phyloP scores from a whole-genome alignment of 2,797 vertebrate species.

The Gymnodraco acuticeps region DNA sequence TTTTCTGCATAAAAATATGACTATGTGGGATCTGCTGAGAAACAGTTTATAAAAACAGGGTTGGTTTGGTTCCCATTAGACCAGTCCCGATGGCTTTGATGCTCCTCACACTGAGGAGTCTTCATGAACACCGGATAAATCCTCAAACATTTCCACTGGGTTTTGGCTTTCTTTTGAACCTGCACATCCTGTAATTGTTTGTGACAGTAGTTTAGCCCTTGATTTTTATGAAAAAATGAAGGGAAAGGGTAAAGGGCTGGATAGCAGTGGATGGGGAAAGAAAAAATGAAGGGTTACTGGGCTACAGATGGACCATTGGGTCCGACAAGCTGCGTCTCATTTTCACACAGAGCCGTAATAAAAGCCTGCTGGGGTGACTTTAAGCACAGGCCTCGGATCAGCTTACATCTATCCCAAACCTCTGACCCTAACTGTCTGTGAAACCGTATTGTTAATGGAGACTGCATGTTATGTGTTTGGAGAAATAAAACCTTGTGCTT shows the following conservation, averaged over 20 bases:
- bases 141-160: slow-evolving; percentile 57
- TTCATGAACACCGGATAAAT: slow-evolving; percentile 61
- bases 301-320: slow-evolving; percentile 63
- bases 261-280: neutral
- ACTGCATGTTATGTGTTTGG: slow-evolving; percentile 22
- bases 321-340: slow-evolving; percentile 82
- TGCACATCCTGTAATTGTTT: slow-evolving; percentile 67
- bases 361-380: slow-evolving; percentile 81
- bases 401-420: slow-evolving; percentile 58
- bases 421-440: slow-evolving; percentile 60
- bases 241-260: slow-evolving; percentile 36
- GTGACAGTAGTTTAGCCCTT: slow-evolving; percentile 61
- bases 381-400: slow-evolving; percentile 66
- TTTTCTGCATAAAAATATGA: slow-evolving; percentile 8
- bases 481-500: slow-evolving; percentile 17
- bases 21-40: slow-evolving; percentile 4
- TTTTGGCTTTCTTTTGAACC: slow-evolving; percentile 46
- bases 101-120: slow-evolving; percentile 38
- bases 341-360: slow-evolving; percentile 84
- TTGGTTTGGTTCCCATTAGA: slow-evolving; percentile 31
- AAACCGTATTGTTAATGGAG: slow-evolving; percentile 44
- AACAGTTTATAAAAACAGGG: slow-evolving; percentile 34
- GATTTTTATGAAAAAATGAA: slow-evolving; percentile 49
- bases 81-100: slow-evolving; percentile 30
- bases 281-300: slow-evolving; percentile 48